Evolutionary conservation across 2,113 vertebrate species (phyloP), one percentile per base, ranked within the genome.

Genomic region (Melanocharis versteri): DNA sequence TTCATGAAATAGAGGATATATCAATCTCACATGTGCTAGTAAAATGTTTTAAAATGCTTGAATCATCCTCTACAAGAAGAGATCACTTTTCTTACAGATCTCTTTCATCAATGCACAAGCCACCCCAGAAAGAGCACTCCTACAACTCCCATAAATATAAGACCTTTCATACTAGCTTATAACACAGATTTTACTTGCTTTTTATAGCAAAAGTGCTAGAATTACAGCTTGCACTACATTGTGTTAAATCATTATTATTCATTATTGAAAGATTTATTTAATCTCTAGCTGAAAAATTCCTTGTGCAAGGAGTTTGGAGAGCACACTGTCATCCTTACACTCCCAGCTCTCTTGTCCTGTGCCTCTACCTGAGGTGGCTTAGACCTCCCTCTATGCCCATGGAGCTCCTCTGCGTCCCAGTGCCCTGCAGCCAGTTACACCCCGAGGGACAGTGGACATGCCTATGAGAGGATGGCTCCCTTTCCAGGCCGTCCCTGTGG

Each of bases 351-450:
- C 6, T 27, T 51, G 35, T 9, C 3, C 11, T 16, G 11, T 17
- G 9, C 33, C 35, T 70, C 27, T 37, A 1, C 33, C 47, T 51
- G 60, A 71, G 17, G 21, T 40, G 19, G 17, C 15, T 45, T 20
- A 35, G 84, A 39, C 8, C 14, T 57, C 20, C 10, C 54, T 47
- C 20, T 30, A 23, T 28, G 27, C 24, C 42, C 33, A 30, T 0
- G 2, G 40, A 65, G 16, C 11, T 18, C 19, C 27, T 64, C 11
- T 24, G 37, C 0, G 0, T 40, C 45, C 44, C 35, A n/a, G 20
- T 6, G 3, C 42, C 24, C 60, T 19, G 40, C 22, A 94, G 68
- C 51, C 40, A 2, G 9, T 23, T 30, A 22, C 33, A 22, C 33
- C 20, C 51, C 2, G 0, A n/a, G 24, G 65, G 35, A 35, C 16